These are phyloP conservation scores for Clepsis dumicolana DNA, from an alignment of 2,888 invertebrate genomes.

Conservation along the genomic window DNA sequence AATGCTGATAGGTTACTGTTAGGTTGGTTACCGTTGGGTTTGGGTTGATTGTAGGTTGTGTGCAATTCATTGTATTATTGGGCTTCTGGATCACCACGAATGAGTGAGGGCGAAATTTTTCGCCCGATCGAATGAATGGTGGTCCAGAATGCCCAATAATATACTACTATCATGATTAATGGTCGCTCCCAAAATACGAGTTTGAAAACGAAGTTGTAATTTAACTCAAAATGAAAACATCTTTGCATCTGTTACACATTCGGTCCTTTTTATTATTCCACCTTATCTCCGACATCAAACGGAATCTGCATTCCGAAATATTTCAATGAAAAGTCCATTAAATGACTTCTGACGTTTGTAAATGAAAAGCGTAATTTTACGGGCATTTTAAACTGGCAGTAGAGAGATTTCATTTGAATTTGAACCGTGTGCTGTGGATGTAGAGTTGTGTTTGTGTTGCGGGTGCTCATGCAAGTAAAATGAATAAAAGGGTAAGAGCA, in stretches of 20 bases:
- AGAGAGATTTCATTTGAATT: neutral
- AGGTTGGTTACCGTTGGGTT: too few relatives aligned
- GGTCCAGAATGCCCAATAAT: too few relatives aligned
- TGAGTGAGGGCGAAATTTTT: too few relatives aligned
- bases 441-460: constrained; percentile 14
- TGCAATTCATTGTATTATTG: too few relatives aligned
- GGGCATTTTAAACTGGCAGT: constrained; percentile 23
- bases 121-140: too few relatives aligned
- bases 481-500: constrained; percentile 40
- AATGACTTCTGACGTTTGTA: constrained; percentile 38
- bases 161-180: too few relatives aligned
- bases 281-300: constrained; percentile 19
- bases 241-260: too few relatives aligned
- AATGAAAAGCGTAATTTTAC: constrained; percentile 38
- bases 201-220: neutral
- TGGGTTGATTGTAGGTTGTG: too few relatives aligned
- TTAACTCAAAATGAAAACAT: neutral
- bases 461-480: constrained; percentile 29
- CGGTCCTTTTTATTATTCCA: neutral
- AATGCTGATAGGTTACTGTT: too few relatives aligned
- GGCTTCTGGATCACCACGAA: too few relatives aligned
- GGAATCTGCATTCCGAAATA: constrained; percentile 30
- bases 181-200: too few relatives aligned
- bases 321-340: constrained; percentile 22
- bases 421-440: neutral